phyloP scores from a whole-genome alignment of 2,888 invertebrate species.

The Nomada ferruginata region DNA sequence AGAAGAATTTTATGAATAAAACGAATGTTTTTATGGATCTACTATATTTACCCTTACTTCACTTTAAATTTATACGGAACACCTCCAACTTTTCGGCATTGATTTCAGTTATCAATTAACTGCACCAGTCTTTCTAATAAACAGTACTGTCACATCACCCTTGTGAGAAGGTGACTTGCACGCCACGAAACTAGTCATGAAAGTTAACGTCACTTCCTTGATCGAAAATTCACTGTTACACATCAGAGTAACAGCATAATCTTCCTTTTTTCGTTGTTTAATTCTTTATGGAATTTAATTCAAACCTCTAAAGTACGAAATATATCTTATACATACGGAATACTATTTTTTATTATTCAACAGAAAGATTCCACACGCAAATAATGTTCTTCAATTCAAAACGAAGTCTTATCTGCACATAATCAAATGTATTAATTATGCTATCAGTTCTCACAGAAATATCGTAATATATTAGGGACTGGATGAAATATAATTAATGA shows the following conservation, averaged over 20 bases:
- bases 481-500: too few relatives aligned
- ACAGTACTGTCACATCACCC: conserved; percentile 40
- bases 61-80: conserved; percentile 35
- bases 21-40: neutral
- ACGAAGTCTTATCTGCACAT: too few relatives aligned
- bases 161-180: conserved; percentile 65
- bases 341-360: neutral
- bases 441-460: too few relatives aligned
- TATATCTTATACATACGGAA: neutral
- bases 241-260: neutral
- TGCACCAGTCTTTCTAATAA: conserved; percentile 32
- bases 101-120: conserved; percentile 55
- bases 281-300: neutral
- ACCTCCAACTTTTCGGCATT: conserved; percentile 45
- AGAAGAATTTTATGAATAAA: neutral
- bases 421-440: too few relatives aligned
- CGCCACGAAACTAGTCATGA: conserved; percentile 60
- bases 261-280: neutral
- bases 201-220: conserved; percentile 67
- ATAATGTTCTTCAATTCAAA: too few relatives aligned
- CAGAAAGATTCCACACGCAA: too few relatives aligned
- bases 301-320: neutral
- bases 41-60: conserved; percentile 23
- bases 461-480: too few relatives aligned
- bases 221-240: conserved; percentile 21